These are phyloP conservation scores for Ageneiosus marmoratus DNA, from an alignment of 2,113 vertebrate species.

Conservation along the genomic window DNA sequence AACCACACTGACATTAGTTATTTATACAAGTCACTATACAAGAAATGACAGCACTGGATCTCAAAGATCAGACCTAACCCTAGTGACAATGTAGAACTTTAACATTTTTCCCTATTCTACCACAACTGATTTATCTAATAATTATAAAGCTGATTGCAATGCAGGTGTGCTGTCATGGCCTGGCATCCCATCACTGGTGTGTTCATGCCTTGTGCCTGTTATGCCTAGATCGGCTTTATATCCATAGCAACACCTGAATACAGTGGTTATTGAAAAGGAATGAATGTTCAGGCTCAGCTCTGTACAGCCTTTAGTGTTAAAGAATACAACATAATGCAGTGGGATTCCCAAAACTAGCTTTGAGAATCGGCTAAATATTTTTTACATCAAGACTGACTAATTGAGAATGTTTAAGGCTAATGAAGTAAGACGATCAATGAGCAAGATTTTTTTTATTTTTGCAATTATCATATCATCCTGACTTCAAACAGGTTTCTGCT, in stretches of 20 bases:
- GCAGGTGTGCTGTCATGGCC: not conserved
- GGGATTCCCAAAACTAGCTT: not conserved
- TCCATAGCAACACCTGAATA: not conserved
- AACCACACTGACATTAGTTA: not conserved
- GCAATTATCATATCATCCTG: too few species aligned
- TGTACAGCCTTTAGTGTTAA: not conserved
- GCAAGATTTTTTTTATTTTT: not conserved
- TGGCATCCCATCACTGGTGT: not conserved
- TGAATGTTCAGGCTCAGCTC: not conserved
- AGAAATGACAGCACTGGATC: not conserved
- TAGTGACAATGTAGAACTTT: not conserved
- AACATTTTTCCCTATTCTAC: not conserved
- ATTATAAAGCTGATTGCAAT: not conserved
- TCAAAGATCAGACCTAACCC: not conserved
- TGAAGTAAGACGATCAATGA: not conserved
- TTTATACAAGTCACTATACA: not conserved
- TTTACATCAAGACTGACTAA: not conserved
- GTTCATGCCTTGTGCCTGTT: not conserved
- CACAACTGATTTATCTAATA: not conserved
- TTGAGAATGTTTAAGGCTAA: not conserved
- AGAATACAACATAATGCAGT: not conserved
- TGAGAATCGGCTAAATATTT: not conserved
- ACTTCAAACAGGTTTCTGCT: constrained; percentile 9
- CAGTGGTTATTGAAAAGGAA: not conserved
- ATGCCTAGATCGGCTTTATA: not conserved